These are phyloP conservation scores for Trichonephila inaurata DNA, from an alignment of 1,140 invertebrate genomes.

Conservation along the genomic window DNA sequence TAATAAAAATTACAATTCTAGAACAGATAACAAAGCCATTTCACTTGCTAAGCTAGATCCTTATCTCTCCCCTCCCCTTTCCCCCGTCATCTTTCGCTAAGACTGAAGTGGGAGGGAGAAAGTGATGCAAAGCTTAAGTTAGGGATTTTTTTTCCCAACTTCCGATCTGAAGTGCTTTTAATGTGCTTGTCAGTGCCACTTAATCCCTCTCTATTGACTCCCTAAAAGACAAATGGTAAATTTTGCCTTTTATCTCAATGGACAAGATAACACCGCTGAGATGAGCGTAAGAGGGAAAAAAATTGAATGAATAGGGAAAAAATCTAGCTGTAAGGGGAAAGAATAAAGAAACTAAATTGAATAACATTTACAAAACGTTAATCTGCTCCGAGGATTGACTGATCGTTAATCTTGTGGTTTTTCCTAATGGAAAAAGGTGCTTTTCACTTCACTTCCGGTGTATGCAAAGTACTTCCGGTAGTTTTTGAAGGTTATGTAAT, in stretches of 20 bases:
- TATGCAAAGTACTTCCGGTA: constrained; percentile 51
- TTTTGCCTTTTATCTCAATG: constrained; percentile 5
- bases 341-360: constrained; percentile 36
- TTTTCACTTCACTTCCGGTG: constrained; percentile 17
- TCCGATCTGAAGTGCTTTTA: constrained; percentile 23
- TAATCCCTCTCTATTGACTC: constrained; percentile 43
- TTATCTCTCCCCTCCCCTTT: not conserved
- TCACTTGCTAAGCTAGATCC: not conserved
- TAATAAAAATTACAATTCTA: not conserved
- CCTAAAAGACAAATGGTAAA: not conserved
- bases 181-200: not conserved
- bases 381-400: not conserved
- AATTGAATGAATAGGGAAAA: not conserved
- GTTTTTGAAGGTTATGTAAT: not conserved
- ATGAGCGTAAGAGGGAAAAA: not conserved
- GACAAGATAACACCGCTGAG: constrained; percentile 14
- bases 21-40: constrained; percentile 3
- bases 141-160: constrained; percentile 13
- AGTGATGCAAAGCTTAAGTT: not conserved
- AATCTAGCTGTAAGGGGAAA: not conserved
- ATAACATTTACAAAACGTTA: constrained; percentile 42
- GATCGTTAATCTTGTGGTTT: constrained; percentile 45
- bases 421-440: constrained; percentile 34
- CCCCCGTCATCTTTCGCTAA: not conserved
- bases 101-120: not conserved